Evolutionary conservation across 1,140 invertebrate genomes (phyloP).

Genomic region (Calosoma granatense): DNA sequence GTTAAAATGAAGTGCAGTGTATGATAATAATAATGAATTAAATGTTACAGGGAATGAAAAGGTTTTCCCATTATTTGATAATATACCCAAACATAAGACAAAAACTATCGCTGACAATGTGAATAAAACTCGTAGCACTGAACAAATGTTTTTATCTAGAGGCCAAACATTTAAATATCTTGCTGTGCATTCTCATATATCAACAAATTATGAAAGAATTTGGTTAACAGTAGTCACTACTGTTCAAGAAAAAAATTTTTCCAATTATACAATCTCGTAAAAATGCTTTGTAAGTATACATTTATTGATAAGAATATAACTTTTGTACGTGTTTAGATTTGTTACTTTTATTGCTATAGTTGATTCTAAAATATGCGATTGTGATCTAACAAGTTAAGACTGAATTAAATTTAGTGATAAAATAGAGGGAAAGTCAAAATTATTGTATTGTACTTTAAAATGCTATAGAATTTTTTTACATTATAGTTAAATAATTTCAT

Average conservation of each 20-base stretch:
- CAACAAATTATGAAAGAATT: constrained; percentile 70
- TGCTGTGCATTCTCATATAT: constrained; percentile 57
- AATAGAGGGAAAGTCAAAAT: not conserved
- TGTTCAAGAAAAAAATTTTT: constrained; percentile 76
- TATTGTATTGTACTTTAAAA: not conserved
- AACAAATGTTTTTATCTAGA: not conserved
- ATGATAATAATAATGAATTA: not conserved
- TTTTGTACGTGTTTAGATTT: no score
- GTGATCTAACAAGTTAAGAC: not conserved
- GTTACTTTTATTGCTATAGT: not conserved
- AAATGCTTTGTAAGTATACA: constrained; percentile 61
- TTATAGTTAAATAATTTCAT: no score
- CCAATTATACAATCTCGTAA: constrained; percentile 64
- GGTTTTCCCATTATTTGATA: not conserved
- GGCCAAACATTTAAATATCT: constrained; percentile 45
- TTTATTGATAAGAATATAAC: not conserved
- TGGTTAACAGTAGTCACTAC: constrained; percentile 66
- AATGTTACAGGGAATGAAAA: not conserved
- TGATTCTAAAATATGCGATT: not conserved
- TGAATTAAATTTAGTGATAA: not conserved
- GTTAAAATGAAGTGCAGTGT: not conserved
- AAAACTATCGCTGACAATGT: no score
- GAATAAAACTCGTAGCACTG: not conserved
- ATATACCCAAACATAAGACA: not conserved
- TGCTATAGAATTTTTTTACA: no score